Percentiles rank a stretch among this genome's conserved stretches.
Conservation (phyloP, 2,888 invertebrate species). For the Dolichomitus sp. region DNA sequence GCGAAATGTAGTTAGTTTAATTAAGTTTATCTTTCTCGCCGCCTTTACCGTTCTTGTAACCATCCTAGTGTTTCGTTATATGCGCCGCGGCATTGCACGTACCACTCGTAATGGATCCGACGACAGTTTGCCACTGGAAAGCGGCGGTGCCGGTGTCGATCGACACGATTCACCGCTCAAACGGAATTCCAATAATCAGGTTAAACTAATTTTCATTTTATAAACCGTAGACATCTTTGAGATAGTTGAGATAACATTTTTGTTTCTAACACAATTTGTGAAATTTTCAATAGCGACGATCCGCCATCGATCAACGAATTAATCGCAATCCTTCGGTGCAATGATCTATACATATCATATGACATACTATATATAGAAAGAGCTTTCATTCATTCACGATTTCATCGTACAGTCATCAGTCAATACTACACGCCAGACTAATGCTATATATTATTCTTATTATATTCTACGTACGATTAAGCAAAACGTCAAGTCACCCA, state of each 20-base stretch:
- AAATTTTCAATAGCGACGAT: background rate
- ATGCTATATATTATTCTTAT: background rate
- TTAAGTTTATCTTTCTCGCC: slow-evolving; percentile 82
- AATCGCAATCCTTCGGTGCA: background rate
- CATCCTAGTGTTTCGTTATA: slow-evolving; percentile 81
- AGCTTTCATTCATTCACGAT: background rate
- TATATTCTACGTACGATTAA: background rate
- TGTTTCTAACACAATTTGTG: too few species aligned
- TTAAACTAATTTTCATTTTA: slow-evolving; percentile 7
- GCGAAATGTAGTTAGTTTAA: slow-evolving; percentile 84
- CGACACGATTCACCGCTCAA: slow-evolving; percentile 11
- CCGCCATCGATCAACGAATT: background rate
- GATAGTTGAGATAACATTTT: too few species aligned
- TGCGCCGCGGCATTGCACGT: slow-evolving; percentile 71
- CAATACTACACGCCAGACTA: background rate
- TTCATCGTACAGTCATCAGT: background rate
- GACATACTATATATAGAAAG: background rate
- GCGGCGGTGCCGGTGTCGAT: slow-evolving; percentile 31
- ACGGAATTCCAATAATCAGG: slow-evolving; percentile 22
- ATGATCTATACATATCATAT: background rate
- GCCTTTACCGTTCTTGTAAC: slow-evolving; percentile 82
- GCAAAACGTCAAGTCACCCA: too few species aligned
- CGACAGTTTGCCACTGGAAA: slow-evolving; percentile 43
- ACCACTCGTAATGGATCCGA: background rate
- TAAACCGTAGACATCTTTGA: too few species aligned